These are phyloP conservation scores for Atrichornis clamosus DNA, from an alignment of 2,113 vertebrate genomes.

Conservation along the genomic window DNA sequence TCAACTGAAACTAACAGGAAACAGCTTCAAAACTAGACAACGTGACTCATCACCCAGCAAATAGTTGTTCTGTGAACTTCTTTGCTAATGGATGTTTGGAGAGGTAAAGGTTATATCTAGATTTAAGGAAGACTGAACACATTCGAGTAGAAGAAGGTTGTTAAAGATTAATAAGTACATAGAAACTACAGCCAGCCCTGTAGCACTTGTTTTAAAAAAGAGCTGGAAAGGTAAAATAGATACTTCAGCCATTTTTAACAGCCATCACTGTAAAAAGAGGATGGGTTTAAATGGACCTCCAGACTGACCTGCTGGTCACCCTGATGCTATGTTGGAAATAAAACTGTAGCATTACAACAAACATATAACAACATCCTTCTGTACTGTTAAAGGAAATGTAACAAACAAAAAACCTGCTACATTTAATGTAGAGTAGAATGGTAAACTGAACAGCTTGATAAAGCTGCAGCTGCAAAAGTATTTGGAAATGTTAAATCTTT, in stretches of 20 bases:
- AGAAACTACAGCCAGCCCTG: not conserved
- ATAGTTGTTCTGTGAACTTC: not conserved
- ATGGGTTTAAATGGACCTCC: not conserved
- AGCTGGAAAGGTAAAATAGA: not conserved
- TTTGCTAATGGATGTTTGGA: not conserved
- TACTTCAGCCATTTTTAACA: not conserved
- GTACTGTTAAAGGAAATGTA: not conserved
- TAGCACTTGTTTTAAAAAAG: not conserved
- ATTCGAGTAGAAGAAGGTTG: not conserved
- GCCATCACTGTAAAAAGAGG: rapidly evolving
- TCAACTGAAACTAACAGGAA: not conserved
- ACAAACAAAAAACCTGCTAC: not conserved
- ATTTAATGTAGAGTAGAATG: not conserved
- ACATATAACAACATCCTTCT: not conserved
- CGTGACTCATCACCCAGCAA: not conserved
- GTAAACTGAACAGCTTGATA: not conserved
- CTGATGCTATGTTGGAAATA: not conserved
- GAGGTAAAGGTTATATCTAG: not conserved
- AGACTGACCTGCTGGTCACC: not conserved
- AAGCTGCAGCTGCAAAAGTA: not conserved
- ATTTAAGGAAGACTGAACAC: not conserved
- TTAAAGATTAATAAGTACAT: not conserved
- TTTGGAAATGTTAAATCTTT: not conserved
- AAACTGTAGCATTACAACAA: not conserved
- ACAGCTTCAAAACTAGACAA: not conserved